Evolutionary conservation across 2,888 invertebrate species (phyloP).

Genomic region (Ophion ventricosus): DNA sequence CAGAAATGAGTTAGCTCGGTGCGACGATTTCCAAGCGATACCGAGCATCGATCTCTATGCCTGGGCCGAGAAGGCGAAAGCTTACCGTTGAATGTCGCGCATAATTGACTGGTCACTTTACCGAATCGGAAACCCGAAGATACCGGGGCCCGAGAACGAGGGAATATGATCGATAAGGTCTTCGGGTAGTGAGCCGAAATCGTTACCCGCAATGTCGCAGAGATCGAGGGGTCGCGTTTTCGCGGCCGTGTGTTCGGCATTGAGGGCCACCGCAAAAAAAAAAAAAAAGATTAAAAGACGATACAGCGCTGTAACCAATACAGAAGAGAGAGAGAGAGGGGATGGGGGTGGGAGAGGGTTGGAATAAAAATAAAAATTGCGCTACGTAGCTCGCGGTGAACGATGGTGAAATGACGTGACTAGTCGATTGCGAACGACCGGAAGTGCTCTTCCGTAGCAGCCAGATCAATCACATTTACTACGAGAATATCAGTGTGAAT

Average conservation of each 20-base stretch:
- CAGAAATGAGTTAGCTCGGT: conserved; percentile 85
- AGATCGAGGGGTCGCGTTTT: not conserved
- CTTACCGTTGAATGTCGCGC: conserved; percentile 78
- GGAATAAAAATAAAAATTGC: conserved; percentile 39
- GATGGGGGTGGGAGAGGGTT: not conserved
- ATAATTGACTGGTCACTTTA: conserved; percentile 80
- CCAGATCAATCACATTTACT: conserved; percentile 10
- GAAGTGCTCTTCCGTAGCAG: conserved; percentile 45
- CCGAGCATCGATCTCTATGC: conserved; percentile 83
- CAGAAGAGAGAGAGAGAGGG: not conserved
- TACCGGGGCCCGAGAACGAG: conserved; percentile 31
- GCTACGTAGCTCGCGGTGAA: conserved; percentile 50
- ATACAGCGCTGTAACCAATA: not conserved
- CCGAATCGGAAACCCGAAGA: conserved; percentile 62
- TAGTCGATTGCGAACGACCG: conserved; percentile 74
- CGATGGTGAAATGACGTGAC: conserved; percentile 74
- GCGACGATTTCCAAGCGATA: conserved; percentile 83
- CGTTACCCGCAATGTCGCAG: not conserved
- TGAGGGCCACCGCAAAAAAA: conserved; percentile 7
- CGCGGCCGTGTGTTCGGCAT: not conserved
- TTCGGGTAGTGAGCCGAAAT: conserved; percentile 4
- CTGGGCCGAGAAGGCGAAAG: conserved; percentile 76
- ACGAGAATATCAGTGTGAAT: not conserved
- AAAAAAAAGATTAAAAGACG: not conserved
- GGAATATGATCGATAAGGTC: conserved; percentile 19